Evolutionary conservation across 2,113 vertebrate genomes (phyloP).

Genomic region (Nycticorax nycticorax): DNA sequence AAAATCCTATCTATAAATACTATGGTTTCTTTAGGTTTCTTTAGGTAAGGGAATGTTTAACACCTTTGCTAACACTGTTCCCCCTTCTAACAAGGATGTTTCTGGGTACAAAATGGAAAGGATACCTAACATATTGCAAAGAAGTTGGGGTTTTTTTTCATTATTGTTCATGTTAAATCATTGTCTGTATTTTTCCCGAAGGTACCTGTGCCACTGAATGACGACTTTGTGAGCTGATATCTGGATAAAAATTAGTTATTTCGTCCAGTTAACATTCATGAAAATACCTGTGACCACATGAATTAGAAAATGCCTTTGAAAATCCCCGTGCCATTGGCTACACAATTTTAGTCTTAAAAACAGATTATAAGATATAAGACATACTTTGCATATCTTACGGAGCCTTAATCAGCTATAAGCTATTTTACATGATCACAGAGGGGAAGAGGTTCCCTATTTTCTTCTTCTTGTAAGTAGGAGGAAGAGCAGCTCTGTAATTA

Average conservation of each 20-base stretch:
- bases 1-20: background rate
- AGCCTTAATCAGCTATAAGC: background rate
- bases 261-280: background rate
- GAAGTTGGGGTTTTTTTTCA: background rate
- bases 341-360: background rate
- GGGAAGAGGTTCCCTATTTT: background rate
- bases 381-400: background rate
- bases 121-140: background rate
- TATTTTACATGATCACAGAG: background rate
- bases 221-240: background rate
- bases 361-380: background rate
- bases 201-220: background rate
- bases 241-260: background rate
- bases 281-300: background rate
- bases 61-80: background rate
- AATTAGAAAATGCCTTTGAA: background rate
- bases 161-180: background rate
- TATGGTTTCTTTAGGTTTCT: background rate
- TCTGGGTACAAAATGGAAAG: background rate
- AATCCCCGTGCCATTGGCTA: background rate
- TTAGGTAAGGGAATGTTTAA: background rate
- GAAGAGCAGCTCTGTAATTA: background rate
- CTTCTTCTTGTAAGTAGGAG: background rate
- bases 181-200: background rate
- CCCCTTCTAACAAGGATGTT: background rate